Base-by-base conservation (phyloP, 1,140 invertebrate genomes). In the Nebria ingens region DNA sequence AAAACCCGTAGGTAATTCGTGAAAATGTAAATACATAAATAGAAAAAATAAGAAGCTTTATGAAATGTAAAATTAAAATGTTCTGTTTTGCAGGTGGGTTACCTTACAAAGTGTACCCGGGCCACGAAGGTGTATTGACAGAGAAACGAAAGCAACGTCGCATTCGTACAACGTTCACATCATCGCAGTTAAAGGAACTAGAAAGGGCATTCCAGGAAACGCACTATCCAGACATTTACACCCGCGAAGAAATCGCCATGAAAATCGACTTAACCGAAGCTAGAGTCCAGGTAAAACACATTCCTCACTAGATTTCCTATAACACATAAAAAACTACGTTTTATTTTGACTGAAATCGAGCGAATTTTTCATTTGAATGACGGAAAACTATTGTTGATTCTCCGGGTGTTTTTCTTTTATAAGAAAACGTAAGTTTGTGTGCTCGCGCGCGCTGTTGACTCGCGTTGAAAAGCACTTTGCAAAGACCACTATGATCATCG, bases 151-250 rank as follows among this genome's bases (percentile, higher is more conserved):
- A 95, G 76, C 91, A 94, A 71, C 76, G 95, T 29, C 76, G 95
- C 61, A 97, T 98, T 71, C 77, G 95, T 59, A 98, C 95, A 19
- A 98, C 95, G 0, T 98, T 98, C 73, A 97, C 94, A 9, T 94
- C 91, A 17, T 89, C 89, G 19, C 96, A 98, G 73, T 80, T 97
- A 25, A 97, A 96, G 73, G 95, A 98, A 73, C 73, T 98, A 58
- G 96, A 98, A 76, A 79, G 91, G 67, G 92, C 94, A 57, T 98
- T 98, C 73, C 86, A 92, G 71, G 93, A 97, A 71, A 98, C 95
- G 3, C 96, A 98, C 72, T 99, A 98, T 76, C 96, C 96, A 12
- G 96, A 98, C 73, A 98, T 98, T 64, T 98, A 98, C 73, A 97
- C 93, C n/a, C 77, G 96, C 59, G 96, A 98, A 72, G 96, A 98